Base-by-base conservation (phyloP, 64 coral and sea anemone genomes). In the Pocillopora damicornis region DNA sequence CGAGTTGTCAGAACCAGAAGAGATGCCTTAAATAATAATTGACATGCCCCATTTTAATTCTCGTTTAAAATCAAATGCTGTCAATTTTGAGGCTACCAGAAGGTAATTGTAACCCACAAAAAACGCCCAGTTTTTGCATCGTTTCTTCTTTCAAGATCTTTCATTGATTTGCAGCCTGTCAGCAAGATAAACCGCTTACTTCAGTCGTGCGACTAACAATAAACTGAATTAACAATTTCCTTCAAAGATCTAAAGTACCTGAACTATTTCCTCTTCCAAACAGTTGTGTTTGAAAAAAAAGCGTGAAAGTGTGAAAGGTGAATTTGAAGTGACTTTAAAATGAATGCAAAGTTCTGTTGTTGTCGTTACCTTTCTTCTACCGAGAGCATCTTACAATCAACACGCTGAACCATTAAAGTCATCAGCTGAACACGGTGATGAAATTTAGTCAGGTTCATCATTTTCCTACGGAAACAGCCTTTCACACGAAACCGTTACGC, bases 401-500 rank as follows among this genome's bases (percentile, higher is more conserved):
- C 67, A n/a, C 67, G n/a, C 67, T 11, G 1, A 71, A 23, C 25
- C 22, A 71, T 18, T 22, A n/a, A n/a, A n/a, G 66, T 22, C n/a
- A 71, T 71, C 67, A 71, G 67, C 67, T 71, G 64, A 17, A 85
- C 65, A 11, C 45, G 37, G 61, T 36, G 65, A 42, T 58, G 15
- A 57, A 51, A 17, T 68, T 83, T 17, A 17, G 14, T 17, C 63
- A 65, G 15, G 3, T 56, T 83, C 34, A 9, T 35, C 15, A 63
- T 66, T 17, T 23, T 57, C 65, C 35, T 13, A 22, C 64, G 81
- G 81, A 85, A 72, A 71, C 37, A 71, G 81, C 15, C 42, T 57
- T 85, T 85, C 63, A 72, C 81, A 36, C 20, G 38, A 38, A 73
- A 85, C 81, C 81, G 81, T 85, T 85, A 85, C 18, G 37, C 72